phyloP scores from a whole-genome alignment of 2,113 vertebrate genomes.

The Phylloscopus trochiloides region DNA sequence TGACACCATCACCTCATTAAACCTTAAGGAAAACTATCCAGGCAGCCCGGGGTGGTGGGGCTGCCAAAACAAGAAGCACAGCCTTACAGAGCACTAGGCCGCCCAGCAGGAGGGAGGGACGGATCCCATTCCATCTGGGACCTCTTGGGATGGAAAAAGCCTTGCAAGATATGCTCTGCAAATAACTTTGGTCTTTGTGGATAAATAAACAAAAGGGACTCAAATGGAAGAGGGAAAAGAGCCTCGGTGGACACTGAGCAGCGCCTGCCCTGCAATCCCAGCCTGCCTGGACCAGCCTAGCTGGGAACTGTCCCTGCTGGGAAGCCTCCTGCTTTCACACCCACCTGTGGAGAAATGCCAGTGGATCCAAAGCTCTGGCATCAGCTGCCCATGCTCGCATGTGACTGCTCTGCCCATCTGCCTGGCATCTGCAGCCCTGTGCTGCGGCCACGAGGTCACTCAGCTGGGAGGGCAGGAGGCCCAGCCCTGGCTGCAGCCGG shows the following conservation, averaged over 20 bases:
- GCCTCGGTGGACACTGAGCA: neutral
- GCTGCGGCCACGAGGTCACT: fast-evolving
- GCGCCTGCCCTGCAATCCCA: neutral
- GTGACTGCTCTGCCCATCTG: neutral
- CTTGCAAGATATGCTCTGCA: neutral
- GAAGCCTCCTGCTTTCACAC: neutral
- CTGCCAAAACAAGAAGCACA: neutral
- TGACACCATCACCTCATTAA: neutral
- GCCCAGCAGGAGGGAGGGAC: neutral
- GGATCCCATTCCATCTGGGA: neutral
- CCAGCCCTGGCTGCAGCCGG: neutral
- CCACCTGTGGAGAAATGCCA: neutral
- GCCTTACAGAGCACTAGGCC: neutral
- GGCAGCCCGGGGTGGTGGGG: neutral
- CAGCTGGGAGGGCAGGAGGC: fast-evolving
- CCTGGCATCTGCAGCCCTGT: neutral
- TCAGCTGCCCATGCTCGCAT: neutral
- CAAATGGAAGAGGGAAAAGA: neutral
- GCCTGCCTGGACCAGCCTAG: neutral
- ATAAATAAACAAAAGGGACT: neutral
- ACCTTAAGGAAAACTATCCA: neutral
- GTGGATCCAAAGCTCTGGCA: neutral
- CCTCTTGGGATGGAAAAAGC: neutral
- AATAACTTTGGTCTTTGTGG: neutral
- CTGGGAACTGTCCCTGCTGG: neutral